Evolutionary conservation across 1,140 invertebrate species (phyloP).

Genomic region (Phortica variegata): DNA sequence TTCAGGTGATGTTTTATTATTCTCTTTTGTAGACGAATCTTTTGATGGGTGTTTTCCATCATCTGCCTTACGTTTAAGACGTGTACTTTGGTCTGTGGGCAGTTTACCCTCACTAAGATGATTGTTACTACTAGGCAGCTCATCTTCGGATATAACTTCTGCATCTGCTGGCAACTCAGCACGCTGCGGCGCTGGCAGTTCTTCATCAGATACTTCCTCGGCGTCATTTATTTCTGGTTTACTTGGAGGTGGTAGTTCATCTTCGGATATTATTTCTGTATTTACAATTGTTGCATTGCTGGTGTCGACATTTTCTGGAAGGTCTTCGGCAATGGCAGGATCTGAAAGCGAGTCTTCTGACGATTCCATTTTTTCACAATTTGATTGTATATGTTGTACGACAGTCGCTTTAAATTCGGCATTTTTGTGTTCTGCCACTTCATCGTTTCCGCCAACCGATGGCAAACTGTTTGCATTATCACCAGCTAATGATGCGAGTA

Average conservation of each 20-base stretch:
- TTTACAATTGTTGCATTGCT: constrained; percentile 60
- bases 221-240: constrained; percentile 58
- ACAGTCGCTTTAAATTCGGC: constrained; percentile 38
- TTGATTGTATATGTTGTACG: constrained; percentile 8
- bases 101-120: constrained; percentile 63
- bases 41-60: constrained; percentile 1
- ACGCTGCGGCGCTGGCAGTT: constrained; percentile 72
- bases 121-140: constrained; percentile 63
- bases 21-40: neutral
- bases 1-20: neutral
- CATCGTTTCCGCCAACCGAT: constrained; percentile 56
- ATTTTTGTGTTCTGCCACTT: constrained; percentile 32
- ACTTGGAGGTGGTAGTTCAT: constrained; percentile 60
- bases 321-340: constrained; percentile 35
- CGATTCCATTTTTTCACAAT: constrained; percentile 33
- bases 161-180: constrained; percentile 78
- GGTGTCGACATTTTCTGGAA: constrained; percentile 31
- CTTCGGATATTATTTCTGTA: constrained; percentile 70
- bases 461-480: constrained; percentile 57
- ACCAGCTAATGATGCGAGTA: constrained; percentile 49
- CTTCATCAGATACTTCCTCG: constrained; percentile 73
- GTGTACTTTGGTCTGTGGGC: constrained; percentile 60
- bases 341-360: constrained; percentile 38
- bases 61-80: constrained; percentile 36
- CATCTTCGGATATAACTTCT: constrained; percentile 80